These are phyloP conservation scores for Nasonovia ribisnigri DNA, from an alignment of 2,888 invertebrate species.

Conservation along the genomic window DNA sequence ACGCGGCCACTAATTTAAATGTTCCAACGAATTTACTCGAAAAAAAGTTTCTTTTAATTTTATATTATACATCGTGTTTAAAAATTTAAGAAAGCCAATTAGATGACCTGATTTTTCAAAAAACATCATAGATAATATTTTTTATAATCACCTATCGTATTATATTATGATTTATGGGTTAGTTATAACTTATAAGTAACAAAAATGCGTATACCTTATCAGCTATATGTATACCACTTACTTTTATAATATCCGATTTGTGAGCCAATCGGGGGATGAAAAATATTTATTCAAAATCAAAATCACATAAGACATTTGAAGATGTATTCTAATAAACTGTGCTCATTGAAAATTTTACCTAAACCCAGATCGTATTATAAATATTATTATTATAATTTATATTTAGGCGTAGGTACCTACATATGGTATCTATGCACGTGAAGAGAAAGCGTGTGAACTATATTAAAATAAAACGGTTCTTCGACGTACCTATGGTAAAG, in stretches of 20 bases:
- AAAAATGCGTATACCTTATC: not conserved
- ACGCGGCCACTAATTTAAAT: no score
- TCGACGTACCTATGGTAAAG: not conserved
- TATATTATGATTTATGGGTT: not conserved
- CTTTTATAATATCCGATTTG: not conserved
- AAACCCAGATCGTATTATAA: not conserved
- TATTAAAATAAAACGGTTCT: not conserved
- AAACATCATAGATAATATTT: not conserved
- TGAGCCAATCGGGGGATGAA: not conserved
- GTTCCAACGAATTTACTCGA: not conserved
- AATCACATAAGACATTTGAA: not conserved
- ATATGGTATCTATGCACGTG: no score
- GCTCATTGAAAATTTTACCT: not conserved
- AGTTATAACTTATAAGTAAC: not conserved
- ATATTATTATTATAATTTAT: not conserved
- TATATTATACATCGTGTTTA: not conserved
- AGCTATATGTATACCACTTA: not conserved
- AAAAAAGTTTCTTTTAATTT: not conserved
- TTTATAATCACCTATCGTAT: not conserved
- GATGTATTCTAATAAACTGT: not conserved
- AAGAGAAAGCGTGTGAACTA: conserved; percentile 3
- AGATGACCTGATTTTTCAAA: not conserved
- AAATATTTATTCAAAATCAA: not conserved
- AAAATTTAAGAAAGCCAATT: not conserved
- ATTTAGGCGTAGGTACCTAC: no score